Evolutionary conservation across 1,140 invertebrate genomes (phyloP).

Genomic region (Vanessa tameamea): DNA sequence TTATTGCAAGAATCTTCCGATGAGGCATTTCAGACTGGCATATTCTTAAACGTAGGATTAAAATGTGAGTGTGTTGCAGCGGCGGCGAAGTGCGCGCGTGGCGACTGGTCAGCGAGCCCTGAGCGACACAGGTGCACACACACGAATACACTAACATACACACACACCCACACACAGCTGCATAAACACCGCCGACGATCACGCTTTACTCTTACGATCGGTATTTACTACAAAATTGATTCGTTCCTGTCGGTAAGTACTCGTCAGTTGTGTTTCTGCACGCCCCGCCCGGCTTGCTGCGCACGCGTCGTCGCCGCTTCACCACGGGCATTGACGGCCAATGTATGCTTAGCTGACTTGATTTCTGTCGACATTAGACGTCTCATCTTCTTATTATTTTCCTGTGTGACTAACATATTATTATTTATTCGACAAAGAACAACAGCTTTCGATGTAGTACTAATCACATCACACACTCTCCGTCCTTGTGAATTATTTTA

Average conservation of each 20-base stretch:
- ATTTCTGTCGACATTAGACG: conserved; percentile 16
- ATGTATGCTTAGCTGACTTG: conserved; percentile 40
- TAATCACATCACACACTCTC: conserved; percentile 28
- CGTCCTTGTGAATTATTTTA: conserved; percentile 5
- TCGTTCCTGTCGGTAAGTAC: conserved; percentile 24
- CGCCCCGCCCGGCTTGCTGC: conserved; percentile 38
- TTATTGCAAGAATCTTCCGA: not conserved
- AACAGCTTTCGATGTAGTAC: conserved; percentile 34
- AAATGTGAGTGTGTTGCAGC: conserved; percentile 83
- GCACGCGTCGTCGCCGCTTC: conserved; percentile 64
- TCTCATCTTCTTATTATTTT: conserved; percentile 19
- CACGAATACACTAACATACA: conserved; percentile 25
- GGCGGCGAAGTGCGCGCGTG: conserved; percentile 89
- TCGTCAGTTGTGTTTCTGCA: conserved; percentile 36
- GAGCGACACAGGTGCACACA: conserved; percentile 57
- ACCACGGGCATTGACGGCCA: conserved; percentile 46
- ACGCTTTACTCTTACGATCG: conserved; percentile 25
- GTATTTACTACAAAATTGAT: conserved; percentile 19
- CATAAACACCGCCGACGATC: conserved; percentile 21
- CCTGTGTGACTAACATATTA: conserved; percentile 34
- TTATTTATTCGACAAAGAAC: conserved; percentile 19
- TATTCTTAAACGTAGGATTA: conserved; percentile 14
- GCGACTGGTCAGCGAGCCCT: conserved; percentile 79
- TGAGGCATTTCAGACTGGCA: not conserved
- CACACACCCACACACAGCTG: conserved; percentile 19